Evolutionary conservation across 2,797 vertebrate genomes (phyloP).

Genomic region (Xiphophorus birchmanni): DNA sequence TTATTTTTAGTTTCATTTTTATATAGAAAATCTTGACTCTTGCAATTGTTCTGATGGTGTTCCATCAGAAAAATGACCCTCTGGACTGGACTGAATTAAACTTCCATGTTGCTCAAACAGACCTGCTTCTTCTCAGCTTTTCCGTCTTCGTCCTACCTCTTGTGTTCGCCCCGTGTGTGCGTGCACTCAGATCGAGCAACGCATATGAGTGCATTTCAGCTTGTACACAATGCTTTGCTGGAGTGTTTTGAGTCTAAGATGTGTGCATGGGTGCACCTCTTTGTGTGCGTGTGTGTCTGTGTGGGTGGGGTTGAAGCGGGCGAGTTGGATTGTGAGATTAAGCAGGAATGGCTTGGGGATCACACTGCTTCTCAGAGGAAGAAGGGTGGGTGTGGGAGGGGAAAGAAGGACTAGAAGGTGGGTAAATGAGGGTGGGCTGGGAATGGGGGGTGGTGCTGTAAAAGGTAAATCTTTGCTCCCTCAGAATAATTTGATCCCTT

Average conservation of each 20-base stretch:
- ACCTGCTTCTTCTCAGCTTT: slow-evolving; percentile 74
- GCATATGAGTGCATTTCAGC: slow-evolving; percentile 24
- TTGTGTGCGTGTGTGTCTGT: slow-evolving; percentile 8
- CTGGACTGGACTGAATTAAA: slow-evolving; percentile 55
- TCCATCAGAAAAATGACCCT: slow-evolving; percentile 1
- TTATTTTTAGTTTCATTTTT: not conserved
- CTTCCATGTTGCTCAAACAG: slow-evolving; percentile 65
- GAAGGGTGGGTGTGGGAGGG: slow-evolving; percentile 11
- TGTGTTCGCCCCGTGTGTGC: slow-evolving; percentile 15
- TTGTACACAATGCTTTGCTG: slow-evolving; percentile 23
- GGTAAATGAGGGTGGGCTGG: slow-evolving; percentile 42
- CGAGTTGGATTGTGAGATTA: slow-evolving; percentile 75
- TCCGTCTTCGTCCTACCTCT: slow-evolving; percentile 41
- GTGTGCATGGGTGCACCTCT: slow-evolving; percentile 17
- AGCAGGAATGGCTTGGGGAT: slow-evolving; percentile 79
- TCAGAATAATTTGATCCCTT: slow-evolving; percentile 77
- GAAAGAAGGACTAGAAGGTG: slow-evolving; percentile 44
- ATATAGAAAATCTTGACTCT: not conserved
- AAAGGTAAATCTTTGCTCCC: slow-evolving; percentile 76
- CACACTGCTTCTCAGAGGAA: slow-evolving; percentile 57
- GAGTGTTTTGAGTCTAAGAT: slow-evolving; percentile 30
- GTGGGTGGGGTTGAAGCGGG: slow-evolving; percentile 13
- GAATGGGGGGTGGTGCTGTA: slow-evolving; percentile 24
- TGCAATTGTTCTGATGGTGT: not conserved
- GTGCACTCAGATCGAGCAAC: slow-evolving; percentile 6